Evolutionary conservation across 2,888 invertebrate species (phyloP), one percentile per base, ranked within the genome.

Genomic region (Maniola hyperantus): DNA sequence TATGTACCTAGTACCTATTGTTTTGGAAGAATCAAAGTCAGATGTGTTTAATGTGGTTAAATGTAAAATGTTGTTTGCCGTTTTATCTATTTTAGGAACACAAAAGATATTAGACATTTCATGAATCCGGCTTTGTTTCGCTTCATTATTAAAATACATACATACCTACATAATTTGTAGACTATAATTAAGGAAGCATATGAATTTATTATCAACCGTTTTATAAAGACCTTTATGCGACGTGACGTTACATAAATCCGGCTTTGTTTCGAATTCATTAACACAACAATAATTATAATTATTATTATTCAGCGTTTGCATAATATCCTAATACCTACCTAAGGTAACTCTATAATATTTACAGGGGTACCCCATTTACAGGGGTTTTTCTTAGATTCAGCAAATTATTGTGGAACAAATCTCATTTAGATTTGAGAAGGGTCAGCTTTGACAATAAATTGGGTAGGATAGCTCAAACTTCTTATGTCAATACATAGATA

Each of bases 181-280:
- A 33, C 51, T n/a, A n/a, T n/a, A 33, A 33, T 8, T 48, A 26
- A 11, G 6, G n/a, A 53, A 53, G 13, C 13, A 33, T 13, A 18
- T n/a, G 33, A 33, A 13, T 53, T 33, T 33, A 53, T 53, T 53
- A 48, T 48, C 18, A 10, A 18, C 15, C 18, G 48, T 18, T 18
- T 48, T 18, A 51, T 26, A 26, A 6, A 51, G 10, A 51, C 5
- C 51, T 26, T 11, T 51, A 51, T 48, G 15, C 48, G 26, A 26
- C 26, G 39, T 8, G 20, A 33, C n/a, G 26, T 33, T n/a, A 53
- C n/a, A 53, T 53, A 53, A 53, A 53, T 53, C 51, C 33, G 26
- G 26, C n/a, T 33, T 53, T 33, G 33, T 33, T 53, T 53, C 33
- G 33, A 33, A 33, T 53, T 33, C 33, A 53, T 53, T 26, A 53